Evolutionary conservation across 2,113 vertebrate species (phyloP).

Genomic region (Aspiorhynchus laticeps): DNA sequence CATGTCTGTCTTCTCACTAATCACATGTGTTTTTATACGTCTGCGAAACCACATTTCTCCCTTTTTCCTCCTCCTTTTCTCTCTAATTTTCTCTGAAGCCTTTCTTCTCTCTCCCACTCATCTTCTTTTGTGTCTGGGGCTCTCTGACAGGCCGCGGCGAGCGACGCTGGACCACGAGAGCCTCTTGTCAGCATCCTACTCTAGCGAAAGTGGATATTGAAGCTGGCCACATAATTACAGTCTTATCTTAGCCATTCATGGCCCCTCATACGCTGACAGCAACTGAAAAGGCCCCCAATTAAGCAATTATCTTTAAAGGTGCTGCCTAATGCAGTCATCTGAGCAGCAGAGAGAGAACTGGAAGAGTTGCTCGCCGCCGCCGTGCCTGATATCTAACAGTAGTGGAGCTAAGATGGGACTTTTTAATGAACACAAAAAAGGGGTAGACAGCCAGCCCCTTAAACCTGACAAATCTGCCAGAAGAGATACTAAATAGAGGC

Average conservation of each 20-base stretch:
- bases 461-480: constrained; percentile 57
- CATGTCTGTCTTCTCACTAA: constrained; percentile 28
- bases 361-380: constrained; percentile 2
- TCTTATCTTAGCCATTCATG: constrained; percentile 73
- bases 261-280: constrained; percentile 68
- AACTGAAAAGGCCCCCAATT: constrained; percentile 75
- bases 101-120: constrained; percentile 35
- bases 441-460: constrained; percentile 46
- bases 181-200: constrained; percentile 56
- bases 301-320: constrained; percentile 79
- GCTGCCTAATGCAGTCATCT: constrained; percentile 73
- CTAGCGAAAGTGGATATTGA: constrained; percentile 57
- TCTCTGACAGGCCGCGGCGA: constrained; percentile 24
- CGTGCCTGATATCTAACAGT: constrained; percentile 67
- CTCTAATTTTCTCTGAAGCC: constrained; percentile 15
- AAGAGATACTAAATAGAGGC: not conserved
- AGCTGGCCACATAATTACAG: constrained; percentile 70
- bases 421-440: constrained; percentile 64
- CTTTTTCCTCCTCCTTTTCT: constrained; percentile 2
- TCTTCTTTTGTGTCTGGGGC: constrained; percentile 41
- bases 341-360: constrained; percentile 63
- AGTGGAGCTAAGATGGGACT: constrained; percentile 55
- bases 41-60: constrained; percentile 24
- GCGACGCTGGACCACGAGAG: constrained; percentile 64
- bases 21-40: constrained; percentile 9